Percentiles rank a stretch among this genome's conserved stretches.
Evolutionary conservation across 1,140 invertebrate species (phyloP).

Genomic region (Fragariocoptes setiger): DNA sequence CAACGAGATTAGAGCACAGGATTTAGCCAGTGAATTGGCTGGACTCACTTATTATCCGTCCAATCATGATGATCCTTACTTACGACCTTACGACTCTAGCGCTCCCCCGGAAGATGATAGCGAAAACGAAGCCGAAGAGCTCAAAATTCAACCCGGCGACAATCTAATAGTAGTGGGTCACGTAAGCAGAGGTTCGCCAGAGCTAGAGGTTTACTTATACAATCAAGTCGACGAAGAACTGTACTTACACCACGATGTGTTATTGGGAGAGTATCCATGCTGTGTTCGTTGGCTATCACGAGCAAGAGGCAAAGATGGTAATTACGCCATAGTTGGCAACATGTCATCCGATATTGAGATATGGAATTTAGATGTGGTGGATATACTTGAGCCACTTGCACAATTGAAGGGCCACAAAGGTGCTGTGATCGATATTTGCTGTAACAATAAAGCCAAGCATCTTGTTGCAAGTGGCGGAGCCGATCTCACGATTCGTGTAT

Average conservation of each 20-base stretch:
- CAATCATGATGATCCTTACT: slow-evolving; percentile 24
- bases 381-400: slow-evolving; percentile 43
- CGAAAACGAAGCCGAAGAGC: slow-evolving; percentile 36
- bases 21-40: slow-evolving; percentile 10
- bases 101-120: slow-evolving; percentile 26
- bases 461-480: slow-evolving; percentile 66
- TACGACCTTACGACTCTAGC: slow-evolving; percentile 11
- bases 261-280: slow-evolving; percentile 53
- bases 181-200: slow-evolving; percentile 44
- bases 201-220: slow-evolving; percentile 56
- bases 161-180: slow-evolving; percentile 66
- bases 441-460: slow-evolving; percentile 49
- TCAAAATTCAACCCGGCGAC: slow-evolving; percentile 53
- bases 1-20: slow-evolving; percentile 1
- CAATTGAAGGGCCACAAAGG: slow-evolving; percentile 43
- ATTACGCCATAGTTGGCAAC: slow-evolving; percentile 58
- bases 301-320: slow-evolving; percentile 25
- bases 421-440: slow-evolving; percentile 60
- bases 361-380: slow-evolving; percentile 77
- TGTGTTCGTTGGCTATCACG: slow-evolving; percentile 74
- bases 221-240: slow-evolving; percentile 37
- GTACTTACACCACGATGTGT: slow-evolving; percentile 71
- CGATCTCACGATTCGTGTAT: slow-evolving; percentile 53
- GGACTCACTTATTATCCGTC: slow-evolving; percentile 21
- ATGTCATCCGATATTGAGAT: slow-evolving; percentile 69